Evolutionary conservation across 2,888 invertebrate species (phyloP).

Genomic region (Torymus aiolomorphi): DNA sequence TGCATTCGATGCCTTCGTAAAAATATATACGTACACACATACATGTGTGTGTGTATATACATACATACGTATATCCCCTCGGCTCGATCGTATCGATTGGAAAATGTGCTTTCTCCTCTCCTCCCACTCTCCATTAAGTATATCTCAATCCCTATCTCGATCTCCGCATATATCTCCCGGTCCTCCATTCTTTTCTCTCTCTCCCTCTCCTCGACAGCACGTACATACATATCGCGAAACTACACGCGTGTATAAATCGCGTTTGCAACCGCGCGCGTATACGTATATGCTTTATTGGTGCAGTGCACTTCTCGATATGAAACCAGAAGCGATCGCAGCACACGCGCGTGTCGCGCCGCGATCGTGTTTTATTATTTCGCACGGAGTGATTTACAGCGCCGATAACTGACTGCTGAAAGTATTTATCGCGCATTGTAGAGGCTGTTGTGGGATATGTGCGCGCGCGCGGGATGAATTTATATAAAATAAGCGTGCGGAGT

Average conservation of each 20-base stretch:
- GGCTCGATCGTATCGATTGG: conserved; percentile 29
- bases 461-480: background rate
- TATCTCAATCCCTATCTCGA: conserved; percentile 47
- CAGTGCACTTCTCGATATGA: background rate
- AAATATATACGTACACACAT: conserved; percentile 20
- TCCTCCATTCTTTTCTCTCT: conserved; percentile 8
- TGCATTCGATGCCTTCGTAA: background rate
- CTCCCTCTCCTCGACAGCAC: background rate
- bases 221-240: background rate
- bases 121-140: conserved; percentile 29
- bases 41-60: no score
- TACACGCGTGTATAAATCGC: conserved; percentile 30
- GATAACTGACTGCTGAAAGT: background rate
- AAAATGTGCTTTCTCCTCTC: conserved; percentile 48
- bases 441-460: no score
- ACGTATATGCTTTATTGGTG: conserved; percentile 27
- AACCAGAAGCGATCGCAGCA: background rate
- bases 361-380: conserved; percentile 25
- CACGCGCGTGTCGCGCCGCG: background rate
- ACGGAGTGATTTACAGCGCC: conserved; percentile 1
- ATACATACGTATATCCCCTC: background rate
- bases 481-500: background rate
- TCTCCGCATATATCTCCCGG: conserved; percentile 23
- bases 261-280: conserved; percentile 9
- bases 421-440: background rate